A percentile compares a stretch with the other conserved stretches of the same genome.
These are phyloP conservation scores for Zhuqinia jingwanae DNA, from an alignment of 2,888 invertebrate genomes.

Conservation along the genomic window DNA sequence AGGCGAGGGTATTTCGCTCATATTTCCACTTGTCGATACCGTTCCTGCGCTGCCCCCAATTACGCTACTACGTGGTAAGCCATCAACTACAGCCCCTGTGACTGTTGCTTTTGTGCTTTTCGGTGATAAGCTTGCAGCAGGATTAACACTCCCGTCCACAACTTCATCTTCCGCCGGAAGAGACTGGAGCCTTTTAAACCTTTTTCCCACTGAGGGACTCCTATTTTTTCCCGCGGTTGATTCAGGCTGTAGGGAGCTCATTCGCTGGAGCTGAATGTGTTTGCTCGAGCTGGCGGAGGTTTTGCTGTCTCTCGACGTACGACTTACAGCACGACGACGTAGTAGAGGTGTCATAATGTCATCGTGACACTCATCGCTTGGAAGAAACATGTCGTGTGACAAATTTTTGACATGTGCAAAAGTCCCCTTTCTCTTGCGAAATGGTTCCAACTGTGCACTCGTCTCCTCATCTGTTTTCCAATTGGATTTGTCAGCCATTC, in stretches of 20 bases:
- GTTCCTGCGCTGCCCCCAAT: neutral
- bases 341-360: constrained; percentile 81
- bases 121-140: too few species aligned
- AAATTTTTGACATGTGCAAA: constrained; percentile 84
- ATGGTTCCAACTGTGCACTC: constrained; percentile 81
- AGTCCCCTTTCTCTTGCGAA: constrained; percentile 82
- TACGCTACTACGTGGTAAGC: neutral
- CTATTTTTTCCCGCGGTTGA: constrained; percentile 51
- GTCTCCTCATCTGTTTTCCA: constrained; percentile 81
- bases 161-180: constrained; percentile 76
- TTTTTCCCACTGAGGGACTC: constrained; percentile 65
- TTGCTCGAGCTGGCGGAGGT: constrained; percentile 67
- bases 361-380: constrained; percentile 84
- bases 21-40: neutral
- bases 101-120: too few species aligned
- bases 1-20: neutral
- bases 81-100: neutral
- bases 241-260: constrained; percentile 78
- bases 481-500: constrained; percentile 80
- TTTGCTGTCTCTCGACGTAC: constrained; percentile 74
- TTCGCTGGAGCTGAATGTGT: constrained; percentile 75
- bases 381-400: constrained; percentile 85
- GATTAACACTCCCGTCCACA: too few species aligned
- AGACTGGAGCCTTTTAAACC: constrained; percentile 76
- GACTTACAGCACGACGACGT: constrained; percentile 73